These are phyloP conservation scores for Anseranas semipalmata DNA, from an alignment of 2,113 vertebrate genomes.

Conservation along the genomic window DNA sequence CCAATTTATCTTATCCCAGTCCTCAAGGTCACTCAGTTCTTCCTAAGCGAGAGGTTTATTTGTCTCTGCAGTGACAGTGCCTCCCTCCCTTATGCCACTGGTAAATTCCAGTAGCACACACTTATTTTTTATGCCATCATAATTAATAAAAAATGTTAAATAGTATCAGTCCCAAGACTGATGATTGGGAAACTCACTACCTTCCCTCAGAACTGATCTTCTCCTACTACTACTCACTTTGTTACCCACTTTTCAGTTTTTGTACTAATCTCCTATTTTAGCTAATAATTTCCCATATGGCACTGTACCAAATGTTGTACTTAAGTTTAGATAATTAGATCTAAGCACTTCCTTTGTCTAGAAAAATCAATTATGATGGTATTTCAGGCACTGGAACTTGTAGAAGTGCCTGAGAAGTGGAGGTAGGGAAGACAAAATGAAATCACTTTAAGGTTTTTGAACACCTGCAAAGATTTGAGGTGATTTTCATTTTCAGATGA, in stretches of 20 bases:
- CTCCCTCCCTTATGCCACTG: slow-evolving; percentile 22
- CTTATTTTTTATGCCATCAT: slow-evolving; percentile 10
- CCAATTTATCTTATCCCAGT: background rate
- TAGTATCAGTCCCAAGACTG: background rate
- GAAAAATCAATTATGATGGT: slow-evolving; percentile 37
- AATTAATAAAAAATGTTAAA: slow-evolving; percentile 29
- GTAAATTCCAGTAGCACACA: background rate
- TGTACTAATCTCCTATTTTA: background rate
- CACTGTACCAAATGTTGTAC: slow-evolving; percentile 6
- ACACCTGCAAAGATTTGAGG: background rate
- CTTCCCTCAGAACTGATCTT: background rate
- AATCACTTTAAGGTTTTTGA: background rate
- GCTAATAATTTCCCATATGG: slow-evolving; percentile 23
- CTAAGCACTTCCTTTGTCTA: slow-evolving; percentile 47
- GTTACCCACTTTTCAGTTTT: background rate
- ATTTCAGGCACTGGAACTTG: background rate
- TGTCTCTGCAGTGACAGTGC: background rate
- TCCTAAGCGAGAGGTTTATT: background rate
- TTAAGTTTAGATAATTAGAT: slow-evolving; percentile 36
- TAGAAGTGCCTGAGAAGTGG: slow-evolving; percentile 19
- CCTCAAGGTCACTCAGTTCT: slow-evolving; percentile 21
- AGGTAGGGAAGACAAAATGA: background rate
- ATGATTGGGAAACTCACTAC: background rate
- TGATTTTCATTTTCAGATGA: slow-evolving; percentile 1
- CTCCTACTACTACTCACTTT: background rate